Base-by-base conservation (phyloP, 2,888 invertebrate species). In the Mamestra brassicae region DNA sequence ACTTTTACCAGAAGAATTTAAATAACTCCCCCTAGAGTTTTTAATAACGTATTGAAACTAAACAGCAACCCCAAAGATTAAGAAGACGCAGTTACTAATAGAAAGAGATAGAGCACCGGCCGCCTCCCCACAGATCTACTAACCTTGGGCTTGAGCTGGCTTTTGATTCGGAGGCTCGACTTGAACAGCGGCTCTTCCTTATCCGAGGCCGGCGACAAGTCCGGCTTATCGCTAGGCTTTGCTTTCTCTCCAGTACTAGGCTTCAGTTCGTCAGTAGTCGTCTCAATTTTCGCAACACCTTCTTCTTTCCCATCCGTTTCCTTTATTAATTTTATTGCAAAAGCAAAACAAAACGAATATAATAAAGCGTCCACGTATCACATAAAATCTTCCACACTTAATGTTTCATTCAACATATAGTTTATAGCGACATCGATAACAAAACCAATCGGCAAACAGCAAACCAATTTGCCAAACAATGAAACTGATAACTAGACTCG, bases 131-230 rank as follows among this genome's bases (percentile, higher is more conserved):
- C 84, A 74, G 71, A 78, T 69, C 81, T 92, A 96, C 96, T 96
- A 89, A 96, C 96, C 96, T 96, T 96, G 78, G 92, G 90, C 88
- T 94, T 95, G 11, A 91, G 89, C 87, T 92, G 94, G 71, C 89
- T 85, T 91, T 94, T 95, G 84, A 95, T 86, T 75, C 94, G 95
- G 47, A 96, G 96, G 84, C 95, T 96, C 84, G 96, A 96, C 90
- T 96, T 96, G 96, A 92, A 96, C 73, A 96, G 92, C 61, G 96
- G 96, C 87, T 96, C 96, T 87, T 96, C 96, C 85, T 94, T 96
- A 75, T 96, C 96, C 26, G 94, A 91, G 55, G 91, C 87, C 55
- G 95, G 93, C 38, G 94, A 90, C 55, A 91, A 86, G 77, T 91
- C 94, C 54, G 90, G 88, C 71, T 87, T 87, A 85, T 93, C 94